These are phyloP conservation scores for Nomada ferruginata DNA, from an alignment of 2,888 invertebrate species.

Conservation along the genomic window DNA sequence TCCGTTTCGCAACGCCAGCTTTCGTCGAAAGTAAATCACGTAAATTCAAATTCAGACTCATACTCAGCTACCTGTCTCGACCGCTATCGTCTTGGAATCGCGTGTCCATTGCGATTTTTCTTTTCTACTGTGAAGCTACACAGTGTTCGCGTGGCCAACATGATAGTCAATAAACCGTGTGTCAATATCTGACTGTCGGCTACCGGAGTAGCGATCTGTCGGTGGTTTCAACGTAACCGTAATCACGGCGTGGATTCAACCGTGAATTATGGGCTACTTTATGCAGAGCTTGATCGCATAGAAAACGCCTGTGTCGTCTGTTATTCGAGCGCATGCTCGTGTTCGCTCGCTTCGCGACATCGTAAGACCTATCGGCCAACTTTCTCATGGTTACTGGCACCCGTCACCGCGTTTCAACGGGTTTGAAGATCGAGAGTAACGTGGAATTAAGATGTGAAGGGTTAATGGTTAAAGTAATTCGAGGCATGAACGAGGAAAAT, in stretches of 20 bases:
- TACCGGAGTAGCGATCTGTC: slow-evolving; percentile 54
- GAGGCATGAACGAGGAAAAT: not conserved
- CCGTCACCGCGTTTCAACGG: slow-evolving; percentile 21
- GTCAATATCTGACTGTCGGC: slow-evolving; percentile 45
- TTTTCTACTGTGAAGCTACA: slow-evolving; percentile 24
- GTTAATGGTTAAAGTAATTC: not conserved
- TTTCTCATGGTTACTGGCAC: slow-evolving; percentile 57
- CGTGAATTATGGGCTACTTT: slow-evolving; percentile 78
- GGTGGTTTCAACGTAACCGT: slow-evolving; percentile 59
- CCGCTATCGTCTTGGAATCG: slow-evolving; percentile 5
- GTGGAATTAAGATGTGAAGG: not conserved
- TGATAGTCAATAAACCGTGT: slow-evolving; percentile 64
- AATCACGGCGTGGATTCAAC: slow-evolving; percentile 74
- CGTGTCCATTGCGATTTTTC: slow-evolving; percentile 19
- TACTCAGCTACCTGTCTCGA: no score
- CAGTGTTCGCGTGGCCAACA: slow-evolving; percentile 21
- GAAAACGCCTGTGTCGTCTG: slow-evolving; percentile 63
- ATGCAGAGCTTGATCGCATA: slow-evolving; percentile 55
- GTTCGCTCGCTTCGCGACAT: slow-evolving; percentile 41
- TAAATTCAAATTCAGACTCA: no score
- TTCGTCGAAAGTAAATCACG: no score
- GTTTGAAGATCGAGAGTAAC: not conserved
- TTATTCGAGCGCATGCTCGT: slow-evolving; percentile 18
- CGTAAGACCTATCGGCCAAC: slow-evolving; percentile 57
- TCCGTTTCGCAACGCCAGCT: no score